Conservation (phyloP, 2,888 invertebrate genomes). For the Sesia apiformis region DNA sequence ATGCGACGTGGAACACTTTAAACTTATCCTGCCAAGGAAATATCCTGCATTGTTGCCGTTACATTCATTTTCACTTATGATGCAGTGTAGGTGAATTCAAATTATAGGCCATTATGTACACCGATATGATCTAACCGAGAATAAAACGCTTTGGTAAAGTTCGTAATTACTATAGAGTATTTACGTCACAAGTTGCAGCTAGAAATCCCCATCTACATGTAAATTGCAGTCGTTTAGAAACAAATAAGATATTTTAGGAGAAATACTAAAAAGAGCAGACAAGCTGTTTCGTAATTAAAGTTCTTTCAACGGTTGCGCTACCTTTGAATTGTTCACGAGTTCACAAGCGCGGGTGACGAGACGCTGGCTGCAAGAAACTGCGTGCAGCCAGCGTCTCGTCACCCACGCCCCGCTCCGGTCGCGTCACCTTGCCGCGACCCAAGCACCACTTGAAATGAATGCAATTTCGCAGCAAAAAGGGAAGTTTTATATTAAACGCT, state of each 20-base stretch:
- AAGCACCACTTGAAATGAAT: too few species aligned
- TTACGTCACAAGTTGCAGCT: too few species aligned
- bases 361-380: slow-evolving; percentile 10
- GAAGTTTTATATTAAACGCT: too few species aligned
- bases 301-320: slow-evolving; percentile 18
- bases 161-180: too few species aligned
- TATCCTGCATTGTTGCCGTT: background rate
- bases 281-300: slow-evolving; percentile 25
- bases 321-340: slow-evolving; percentile 28
- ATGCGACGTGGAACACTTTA: background rate
- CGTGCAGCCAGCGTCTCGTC: background rate
- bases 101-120: too few species aligned
- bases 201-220: background rate
- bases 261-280: background rate
- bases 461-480: too few species aligned
- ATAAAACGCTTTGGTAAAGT: too few species aligned
- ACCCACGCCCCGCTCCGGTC: background rate
- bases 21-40: background rate
- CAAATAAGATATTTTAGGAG: background rate
- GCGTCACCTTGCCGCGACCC: background rate
- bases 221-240: background rate
- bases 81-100: too few species aligned
- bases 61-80: background rate
- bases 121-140: too few species aligned
- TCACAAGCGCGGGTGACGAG: slow-evolving; percentile 2